Percentiles rank a stretch among this genome's conserved stretches.
Evolutionary conservation across 2,113 vertebrate species (phyloP).

Genomic region (Peromyscus maniculatus): DNA sequence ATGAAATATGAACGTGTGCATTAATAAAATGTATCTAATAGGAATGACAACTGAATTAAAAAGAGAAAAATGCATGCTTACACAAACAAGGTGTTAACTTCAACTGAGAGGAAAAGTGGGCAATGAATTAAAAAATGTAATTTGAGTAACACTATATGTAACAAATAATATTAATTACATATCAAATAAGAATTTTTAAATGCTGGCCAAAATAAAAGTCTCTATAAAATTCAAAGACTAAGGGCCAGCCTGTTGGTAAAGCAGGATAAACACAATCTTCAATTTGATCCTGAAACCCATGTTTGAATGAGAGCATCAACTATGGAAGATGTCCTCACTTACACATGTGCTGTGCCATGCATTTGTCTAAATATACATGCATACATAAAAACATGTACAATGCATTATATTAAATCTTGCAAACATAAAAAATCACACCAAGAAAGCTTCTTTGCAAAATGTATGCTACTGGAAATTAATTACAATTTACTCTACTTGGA

Average conservation of each 20-base stretch:
- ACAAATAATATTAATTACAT: background rate
- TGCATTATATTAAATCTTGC: background rate
- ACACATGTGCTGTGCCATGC: background rate
- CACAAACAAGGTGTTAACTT: background rate
- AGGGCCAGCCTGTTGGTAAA: too few relatives aligned
- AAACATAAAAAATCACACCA: background rate
- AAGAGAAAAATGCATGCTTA: background rate
- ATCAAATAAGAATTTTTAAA: background rate
- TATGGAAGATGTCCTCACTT: too few relatives aligned
- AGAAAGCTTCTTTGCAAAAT: background rate
- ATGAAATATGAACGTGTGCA: background rate
- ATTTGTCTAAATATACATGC: background rate
- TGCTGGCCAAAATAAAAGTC: background rate
- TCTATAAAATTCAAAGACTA: background rate
- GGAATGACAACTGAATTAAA: background rate
- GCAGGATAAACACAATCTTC: background rate
- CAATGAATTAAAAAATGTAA: background rate
- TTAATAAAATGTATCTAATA: background rate
- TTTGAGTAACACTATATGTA: background rate
- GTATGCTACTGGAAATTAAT: background rate
- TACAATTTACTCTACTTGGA: background rate
- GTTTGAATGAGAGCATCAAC: background rate
- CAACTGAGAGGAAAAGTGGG: background rate
- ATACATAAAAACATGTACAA: background rate
- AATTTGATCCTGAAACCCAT: background rate